Evolutionary conservation across 2,113 vertebrate species (phyloP), one percentile per base, ranked within the genome.

Genomic region (Scalopus aquaticus): DNA sequence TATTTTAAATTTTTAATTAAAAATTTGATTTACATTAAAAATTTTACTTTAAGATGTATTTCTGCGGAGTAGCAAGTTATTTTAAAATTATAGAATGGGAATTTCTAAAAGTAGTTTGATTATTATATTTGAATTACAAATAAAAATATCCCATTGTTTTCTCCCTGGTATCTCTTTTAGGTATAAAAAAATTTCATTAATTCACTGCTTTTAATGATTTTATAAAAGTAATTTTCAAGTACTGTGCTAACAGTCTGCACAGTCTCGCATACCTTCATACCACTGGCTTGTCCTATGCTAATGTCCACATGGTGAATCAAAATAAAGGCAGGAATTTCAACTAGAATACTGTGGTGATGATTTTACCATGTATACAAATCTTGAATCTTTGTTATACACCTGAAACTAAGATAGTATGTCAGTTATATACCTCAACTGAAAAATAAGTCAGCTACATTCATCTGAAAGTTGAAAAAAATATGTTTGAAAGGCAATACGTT

Each of bases 81-180:
- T 79, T 37, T n/a, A n/a, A n/a, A n/a, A n/a, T n/a, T n/a, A n/a
- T n/a, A n/a, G n/a, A n/a, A n/a, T n/a, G n/a, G n/a, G n/a, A n/a
- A n/a, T n/a, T 44, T 44, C 77, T 44, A 3, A 60, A 84, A 92
- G 91, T 78, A 4, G 15, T 56, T 42, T 42, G 15, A 28, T 65
- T 82, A 54, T 28, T 65, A n/a, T 65, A 42, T 58, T 44, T 96
- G 49, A 94, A 95, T 70, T 78, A 46, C 46, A 62, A 77, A 67
- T 79, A 44, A 80, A 20, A 70, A 79, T 44, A 67, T 6, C 44
- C 16, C 56, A 16, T 65, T 89, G 77, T 64, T 74, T 70, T 42
- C 49, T 86, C 73, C 13, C 51, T 93, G 7, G n/a, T 35, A 0
- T 69, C 39, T 64, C 3, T 84, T 92, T 92, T 60, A 64, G 89